A percentile compares a stretch with the other conserved stretches of the same genome.
Conservation (phyloP, 2,888 invertebrate species). For the Lasioglossum lativentre region DNA sequence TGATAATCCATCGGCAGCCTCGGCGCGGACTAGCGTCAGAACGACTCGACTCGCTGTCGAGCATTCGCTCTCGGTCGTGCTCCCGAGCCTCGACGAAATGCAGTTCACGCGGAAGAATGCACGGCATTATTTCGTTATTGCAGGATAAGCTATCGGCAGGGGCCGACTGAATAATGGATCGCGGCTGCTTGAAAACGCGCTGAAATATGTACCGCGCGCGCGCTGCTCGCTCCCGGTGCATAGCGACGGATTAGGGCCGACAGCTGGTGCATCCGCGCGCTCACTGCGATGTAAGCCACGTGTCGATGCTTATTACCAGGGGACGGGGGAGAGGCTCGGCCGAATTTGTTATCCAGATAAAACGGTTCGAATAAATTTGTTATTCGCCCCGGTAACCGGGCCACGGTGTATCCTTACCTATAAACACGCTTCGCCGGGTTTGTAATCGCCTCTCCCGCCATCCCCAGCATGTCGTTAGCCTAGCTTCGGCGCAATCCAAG, state of each 20-base stretch:
- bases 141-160: constrained; percentile 24
- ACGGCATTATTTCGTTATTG: constrained; percentile 54
- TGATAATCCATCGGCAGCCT: not conserved
- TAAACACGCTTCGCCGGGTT: constrained; percentile 2
- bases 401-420: not conserved
- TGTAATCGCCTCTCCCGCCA: not conserved
- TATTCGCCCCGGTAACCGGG: not conserved
- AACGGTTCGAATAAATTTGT: constrained; percentile 1
- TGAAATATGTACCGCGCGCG: constrained; percentile 22
- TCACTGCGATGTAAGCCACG: constrained; percentile 1
- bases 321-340: not conserved
- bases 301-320: constrained; percentile 5
- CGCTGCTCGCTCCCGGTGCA: not conserved
- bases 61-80: constrained; percentile 17
- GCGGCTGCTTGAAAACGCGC: constrained; percentile 22
- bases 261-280: constrained; percentile 2
- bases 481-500: constrained; percentile 5
- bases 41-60: constrained; percentile 51
- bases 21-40: not conserved
- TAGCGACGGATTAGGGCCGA: constrained; percentile 7
- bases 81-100: constrained; percentile 20
- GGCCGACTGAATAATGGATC: constrained; percentile 48
- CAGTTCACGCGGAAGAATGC: constrained; percentile 42
- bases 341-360: constrained; percentile 7
- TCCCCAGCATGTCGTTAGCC: not conserved